These are phyloP conservation scores for Aphaenogaster ashmeadi DNA, from an alignment of 1,140 invertebrate species.

Conservation along the genomic window DNA sequence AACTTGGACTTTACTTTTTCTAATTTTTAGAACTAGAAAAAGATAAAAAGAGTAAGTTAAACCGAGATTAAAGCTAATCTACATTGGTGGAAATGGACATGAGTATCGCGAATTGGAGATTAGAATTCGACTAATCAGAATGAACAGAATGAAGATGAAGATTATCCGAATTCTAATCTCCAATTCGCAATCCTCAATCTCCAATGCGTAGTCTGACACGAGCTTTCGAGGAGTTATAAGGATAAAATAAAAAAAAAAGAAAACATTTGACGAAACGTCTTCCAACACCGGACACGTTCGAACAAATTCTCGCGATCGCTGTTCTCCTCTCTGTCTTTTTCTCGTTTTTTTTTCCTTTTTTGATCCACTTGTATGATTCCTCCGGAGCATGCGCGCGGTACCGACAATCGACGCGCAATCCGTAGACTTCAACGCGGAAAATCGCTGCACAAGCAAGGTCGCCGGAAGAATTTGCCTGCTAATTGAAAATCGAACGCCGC, in stretches of 20 bases:
- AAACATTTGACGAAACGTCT: background rate
- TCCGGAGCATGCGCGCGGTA: conserved; percentile 42
- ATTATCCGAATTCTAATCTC: no score
- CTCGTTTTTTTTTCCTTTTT: background rate
- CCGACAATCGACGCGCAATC: conserved; percentile 49
- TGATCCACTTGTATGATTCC: conserved; percentile 21
- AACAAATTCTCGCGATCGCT: background rate
- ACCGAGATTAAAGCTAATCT: no score
- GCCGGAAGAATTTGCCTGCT: conserved; percentile 57
- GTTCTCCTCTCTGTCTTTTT: background rate
- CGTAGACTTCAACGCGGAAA: conserved; percentile 63
- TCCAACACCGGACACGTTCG: background rate
- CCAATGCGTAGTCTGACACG: no score
- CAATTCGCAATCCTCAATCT: no score
- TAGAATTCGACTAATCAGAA: no score
- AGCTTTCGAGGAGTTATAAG: background rate
- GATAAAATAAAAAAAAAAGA: background rate
- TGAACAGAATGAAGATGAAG: no score
- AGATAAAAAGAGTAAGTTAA: no score
- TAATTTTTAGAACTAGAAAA: no score
- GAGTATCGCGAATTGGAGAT: no score
- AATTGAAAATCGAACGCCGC: conserved; percentile 60
- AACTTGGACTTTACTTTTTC: no score
- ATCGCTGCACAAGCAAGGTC: conserved; percentile 62
- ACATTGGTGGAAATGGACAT: no score